phyloP scores from a whole-genome alignment of 2,113 vertebrate species.

The Gopherus evgoodei region DNA sequence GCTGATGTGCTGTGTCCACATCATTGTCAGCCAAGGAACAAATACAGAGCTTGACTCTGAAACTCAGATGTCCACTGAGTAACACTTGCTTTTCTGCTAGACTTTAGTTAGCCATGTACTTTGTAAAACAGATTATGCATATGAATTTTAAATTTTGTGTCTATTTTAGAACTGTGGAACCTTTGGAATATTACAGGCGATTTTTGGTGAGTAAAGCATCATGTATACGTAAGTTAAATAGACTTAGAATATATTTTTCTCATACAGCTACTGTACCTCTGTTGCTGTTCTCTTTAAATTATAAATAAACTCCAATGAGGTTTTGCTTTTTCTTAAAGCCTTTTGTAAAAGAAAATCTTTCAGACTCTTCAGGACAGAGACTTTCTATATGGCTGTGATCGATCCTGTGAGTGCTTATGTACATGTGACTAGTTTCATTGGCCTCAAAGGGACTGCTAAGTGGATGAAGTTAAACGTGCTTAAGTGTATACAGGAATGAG shows the following conservation, averaged over 20 bases:
- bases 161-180: constrained; percentile 91
- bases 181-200: constrained; percentile 94
- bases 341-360: rapidly evolving
- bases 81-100: not conserved
- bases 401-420: not conserved
- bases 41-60: not conserved
- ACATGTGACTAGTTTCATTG: not conserved
- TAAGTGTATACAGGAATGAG: not conserved
- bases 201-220: constrained; percentile 89
- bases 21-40: not conserved
- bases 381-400: not conserved
- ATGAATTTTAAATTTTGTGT: not conserved
- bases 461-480: not conserved
- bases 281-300: not conserved
- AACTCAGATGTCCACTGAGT: not conserved
- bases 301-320: not conserved
- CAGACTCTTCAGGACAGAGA: not conserved
- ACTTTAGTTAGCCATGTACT: not conserved
- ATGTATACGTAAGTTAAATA: not conserved
- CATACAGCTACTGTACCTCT: not conserved
- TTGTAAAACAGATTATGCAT: not conserved
- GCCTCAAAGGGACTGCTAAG: rapidly evolving
- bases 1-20: not conserved
- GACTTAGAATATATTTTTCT: not conserved
- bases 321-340: not conserved